These are phyloP conservation scores for Bedellia somnulentella DNA, from an alignment of 2,888 invertebrate genomes.

Conservation along the genomic window DNA sequence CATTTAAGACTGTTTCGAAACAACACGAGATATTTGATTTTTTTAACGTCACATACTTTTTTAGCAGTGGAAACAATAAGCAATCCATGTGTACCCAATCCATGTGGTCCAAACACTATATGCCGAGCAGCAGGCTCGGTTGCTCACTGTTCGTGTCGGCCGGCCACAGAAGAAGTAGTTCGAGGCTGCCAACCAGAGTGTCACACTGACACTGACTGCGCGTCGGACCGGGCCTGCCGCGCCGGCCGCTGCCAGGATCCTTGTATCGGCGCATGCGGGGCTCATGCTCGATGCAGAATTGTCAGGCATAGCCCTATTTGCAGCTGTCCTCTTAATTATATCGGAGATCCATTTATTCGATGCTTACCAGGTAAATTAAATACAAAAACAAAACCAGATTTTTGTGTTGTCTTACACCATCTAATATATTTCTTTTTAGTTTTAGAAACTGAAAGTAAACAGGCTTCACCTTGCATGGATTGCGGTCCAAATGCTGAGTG, in stretches of 20 bases:
- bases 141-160: conserved; percentile 70
- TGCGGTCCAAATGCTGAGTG: conserved; percentile 80
- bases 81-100: conserved; percentile 68
- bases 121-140: conserved; percentile 68
- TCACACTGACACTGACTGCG: conserved; percentile 68
- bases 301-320: conserved; percentile 78
- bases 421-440: conserved; percentile 13
- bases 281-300: conserved; percentile 71
- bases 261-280: conserved; percentile 77
- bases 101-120: conserved; percentile 72
- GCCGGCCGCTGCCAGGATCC: conserved; percentile 69
- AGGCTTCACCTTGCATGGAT: conserved; percentile 64
- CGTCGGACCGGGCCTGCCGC: conserved; percentile 65
- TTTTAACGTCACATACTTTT: neutral
- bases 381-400: neutral
- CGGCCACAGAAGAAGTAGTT: conserved; percentile 70
- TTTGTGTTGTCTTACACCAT: conserved; percentile 7
- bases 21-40: neutral
- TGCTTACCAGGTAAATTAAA: conserved; percentile 61
- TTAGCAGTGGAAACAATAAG: conserved; percentile 22
- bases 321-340: conserved; percentile 66
- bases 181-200: conserved; percentile 79
- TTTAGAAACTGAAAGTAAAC: conserved; percentile 24
- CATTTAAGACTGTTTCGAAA: too few species aligned
- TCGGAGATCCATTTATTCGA: conserved; percentile 74